Conservation (phyloP, 2,113 vertebrate genomes). For the Rhinichthys klamathensis region DNA sequence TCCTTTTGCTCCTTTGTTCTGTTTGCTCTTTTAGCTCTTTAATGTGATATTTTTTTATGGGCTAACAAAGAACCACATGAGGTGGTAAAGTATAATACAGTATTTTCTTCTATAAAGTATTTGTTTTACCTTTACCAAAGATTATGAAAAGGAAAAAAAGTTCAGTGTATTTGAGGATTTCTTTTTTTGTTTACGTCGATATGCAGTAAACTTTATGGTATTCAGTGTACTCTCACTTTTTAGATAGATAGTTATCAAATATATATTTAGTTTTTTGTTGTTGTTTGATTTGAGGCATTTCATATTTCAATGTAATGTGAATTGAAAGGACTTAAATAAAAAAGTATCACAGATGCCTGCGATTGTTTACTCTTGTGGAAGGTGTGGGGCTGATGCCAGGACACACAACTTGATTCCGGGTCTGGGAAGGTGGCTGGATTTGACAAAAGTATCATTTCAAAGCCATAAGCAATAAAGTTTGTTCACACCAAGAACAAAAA, state of each 20-base stretch:
- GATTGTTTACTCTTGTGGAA: not conserved
- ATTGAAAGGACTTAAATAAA: conserved; percentile 33
- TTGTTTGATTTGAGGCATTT: conserved; percentile 24
- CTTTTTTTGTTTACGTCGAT: not conserved
- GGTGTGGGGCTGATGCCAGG: not conserved
- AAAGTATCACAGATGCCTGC: not conserved
- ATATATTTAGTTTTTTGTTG: conserved; percentile 11
- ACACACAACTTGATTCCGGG: too few species aligned
- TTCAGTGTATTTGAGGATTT: conserved; percentile 16
- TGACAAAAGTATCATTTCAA: too few species aligned
- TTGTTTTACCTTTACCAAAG: conserved; percentile 30
- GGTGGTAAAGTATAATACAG: conserved; percentile 19
- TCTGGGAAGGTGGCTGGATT: too few species aligned
- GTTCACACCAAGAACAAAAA: too few species aligned
- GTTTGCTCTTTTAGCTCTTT: not conserved
- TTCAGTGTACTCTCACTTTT: conserved; percentile 19
- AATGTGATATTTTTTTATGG: conserved; percentile 20
- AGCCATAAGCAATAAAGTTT: too few species aligned
- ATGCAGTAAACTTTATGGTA: conserved; percentile 34
- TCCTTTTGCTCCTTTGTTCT: not conserved
- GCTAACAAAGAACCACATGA: conserved; percentile 20
- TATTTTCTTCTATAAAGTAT: conserved; percentile 10
- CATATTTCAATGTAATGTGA: conserved; percentile 50
- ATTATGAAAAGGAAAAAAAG: not conserved
- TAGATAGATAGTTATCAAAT: conserved; percentile 28